Evolutionary conservation across 1,140 invertebrate genomes (phyloP).

Genomic region (Thaumatotibia leucotreta): DNA sequence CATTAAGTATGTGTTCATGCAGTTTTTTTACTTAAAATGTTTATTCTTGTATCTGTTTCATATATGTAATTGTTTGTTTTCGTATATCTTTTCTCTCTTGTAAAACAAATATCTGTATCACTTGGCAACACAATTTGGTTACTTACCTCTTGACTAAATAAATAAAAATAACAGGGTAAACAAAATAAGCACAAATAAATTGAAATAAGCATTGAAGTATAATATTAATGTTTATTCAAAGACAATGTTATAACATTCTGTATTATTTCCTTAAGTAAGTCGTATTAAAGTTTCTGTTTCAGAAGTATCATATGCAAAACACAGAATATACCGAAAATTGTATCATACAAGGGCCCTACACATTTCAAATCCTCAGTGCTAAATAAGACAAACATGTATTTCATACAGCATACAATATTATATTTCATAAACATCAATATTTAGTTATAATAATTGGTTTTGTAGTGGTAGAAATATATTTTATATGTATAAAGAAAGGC

Average conservation of each 20-base stretch:
- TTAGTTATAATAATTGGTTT: constrained; percentile 1
- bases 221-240: constrained; percentile 52
- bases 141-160: too few species aligned
- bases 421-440: constrained; percentile 19
- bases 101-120: too few species aligned
- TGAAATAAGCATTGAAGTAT: background rate
- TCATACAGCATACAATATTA: constrained; percentile 14
- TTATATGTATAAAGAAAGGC: background rate
- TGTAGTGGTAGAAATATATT: background rate
- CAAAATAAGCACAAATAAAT: too few species aligned
- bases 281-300: constrained; percentile 17
- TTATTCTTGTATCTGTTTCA: too few species aligned
- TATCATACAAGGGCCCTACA: constrained; percentile 20
- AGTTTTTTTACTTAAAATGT: too few species aligned
- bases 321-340: constrained; percentile 6
- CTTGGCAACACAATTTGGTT: too few species aligned
- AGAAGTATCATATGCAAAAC: constrained; percentile 19
- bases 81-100: too few species aligned
- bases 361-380: constrained; percentile 57
- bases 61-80: too few species aligned
- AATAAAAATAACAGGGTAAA: too few species aligned
- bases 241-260: constrained; percentile 46
- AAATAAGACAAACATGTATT: constrained; percentile 16
- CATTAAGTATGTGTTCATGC: too few species aligned
- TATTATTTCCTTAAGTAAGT: constrained; percentile 28